A percentile compares a stretch with the other conserved stretches of the same genome.
Evolutionary conservation across 2,797 vertebrate species (phyloP).

Genomic region (Threskiornis aethiopicus): DNA sequence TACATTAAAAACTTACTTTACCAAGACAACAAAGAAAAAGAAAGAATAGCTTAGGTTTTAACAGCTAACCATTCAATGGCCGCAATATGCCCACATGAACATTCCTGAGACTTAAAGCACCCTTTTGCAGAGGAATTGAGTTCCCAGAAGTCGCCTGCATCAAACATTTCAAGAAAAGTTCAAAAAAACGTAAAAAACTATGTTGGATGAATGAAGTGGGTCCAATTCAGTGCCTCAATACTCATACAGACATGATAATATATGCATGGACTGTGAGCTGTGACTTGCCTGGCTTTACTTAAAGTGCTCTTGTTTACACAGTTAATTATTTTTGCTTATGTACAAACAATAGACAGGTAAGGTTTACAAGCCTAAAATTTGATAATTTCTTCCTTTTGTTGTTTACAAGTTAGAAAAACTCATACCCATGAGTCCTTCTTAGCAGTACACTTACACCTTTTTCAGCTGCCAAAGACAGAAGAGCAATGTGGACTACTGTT

Average conservation of each 20-base stretch:
- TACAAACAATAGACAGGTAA: neutral
- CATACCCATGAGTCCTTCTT: neutral
- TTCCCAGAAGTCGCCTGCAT: neutral
- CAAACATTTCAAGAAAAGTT: neutral
- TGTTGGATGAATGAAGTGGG: neutral
- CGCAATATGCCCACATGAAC: neutral
- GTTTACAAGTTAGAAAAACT: neutral
- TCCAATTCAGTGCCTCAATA: neutral
- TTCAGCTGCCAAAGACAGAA: neutral
- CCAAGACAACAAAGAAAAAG: neutral
- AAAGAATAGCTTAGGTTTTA: neutral
- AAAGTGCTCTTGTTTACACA: neutral
- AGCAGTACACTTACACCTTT: neutral
- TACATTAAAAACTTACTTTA: neutral
- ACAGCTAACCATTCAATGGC: neutral
- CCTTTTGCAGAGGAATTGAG: neutral
- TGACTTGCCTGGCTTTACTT: neutral
- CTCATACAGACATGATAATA: neutral
- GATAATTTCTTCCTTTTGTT: neutral
- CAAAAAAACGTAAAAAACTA: neutral
- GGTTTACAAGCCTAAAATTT: neutral
- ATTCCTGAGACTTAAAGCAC: neutral
- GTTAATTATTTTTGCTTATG: neutral
- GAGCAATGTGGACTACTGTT: rapidly evolving
- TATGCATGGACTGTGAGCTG: neutral